phyloP scores from a whole-genome alignment of 2,113 vertebrate species.

The Lasiurus cinereus region DNA sequence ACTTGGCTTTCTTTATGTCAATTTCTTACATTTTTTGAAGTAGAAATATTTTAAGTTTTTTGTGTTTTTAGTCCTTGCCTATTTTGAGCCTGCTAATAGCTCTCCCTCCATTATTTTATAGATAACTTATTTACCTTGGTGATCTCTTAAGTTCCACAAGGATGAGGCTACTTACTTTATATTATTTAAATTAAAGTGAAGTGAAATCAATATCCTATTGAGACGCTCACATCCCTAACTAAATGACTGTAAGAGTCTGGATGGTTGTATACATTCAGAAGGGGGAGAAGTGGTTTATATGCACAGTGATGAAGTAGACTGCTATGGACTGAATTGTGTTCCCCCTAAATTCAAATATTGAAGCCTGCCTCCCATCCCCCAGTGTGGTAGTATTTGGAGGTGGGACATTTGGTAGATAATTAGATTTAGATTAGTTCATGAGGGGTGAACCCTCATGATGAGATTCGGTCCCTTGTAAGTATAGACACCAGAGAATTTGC shows the following conservation, averaged over 20 bases:
- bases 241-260: background rate
- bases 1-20: background rate
- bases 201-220: background rate
- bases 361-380: background rate
- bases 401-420: too few species aligned
- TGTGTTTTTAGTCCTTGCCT: background rate
- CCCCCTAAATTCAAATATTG: background rate
- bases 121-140: background rate
- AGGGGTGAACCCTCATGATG: background rate
- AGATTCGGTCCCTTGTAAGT: background rate
- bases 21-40: background rate
- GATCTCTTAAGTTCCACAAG: background rate
- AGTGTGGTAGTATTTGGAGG: background rate
- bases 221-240: background rate
- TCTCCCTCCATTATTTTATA: background rate
- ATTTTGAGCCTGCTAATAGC: background rate
- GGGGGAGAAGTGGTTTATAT: background rate
- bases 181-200: constrained; percentile 21
- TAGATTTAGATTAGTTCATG: background rate
- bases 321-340: background rate
- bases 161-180: background rate
- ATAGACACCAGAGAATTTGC: background rate
- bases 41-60: background rate
- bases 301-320: background rate
- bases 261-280: background rate